Evolutionary conservation across 2,797 vertebrate genomes (phyloP).

Genomic region (Tenualosa ilisha): DNA sequence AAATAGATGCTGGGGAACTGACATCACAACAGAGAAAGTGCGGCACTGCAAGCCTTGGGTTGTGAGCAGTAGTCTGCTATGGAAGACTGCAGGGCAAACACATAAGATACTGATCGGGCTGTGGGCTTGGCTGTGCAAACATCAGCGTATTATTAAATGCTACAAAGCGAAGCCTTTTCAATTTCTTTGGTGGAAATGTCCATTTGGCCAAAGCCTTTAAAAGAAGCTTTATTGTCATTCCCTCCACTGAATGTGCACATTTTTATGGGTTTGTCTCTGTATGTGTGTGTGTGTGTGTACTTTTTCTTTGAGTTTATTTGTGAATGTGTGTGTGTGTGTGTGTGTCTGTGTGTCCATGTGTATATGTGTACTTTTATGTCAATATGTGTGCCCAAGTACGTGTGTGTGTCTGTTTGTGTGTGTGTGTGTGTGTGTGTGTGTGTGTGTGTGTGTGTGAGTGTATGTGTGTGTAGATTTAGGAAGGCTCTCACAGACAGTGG

Average conservation of each 20-base stretch:
- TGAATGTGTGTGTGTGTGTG: background rate
- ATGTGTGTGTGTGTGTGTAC: background rate
- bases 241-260: background rate
- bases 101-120: background rate
- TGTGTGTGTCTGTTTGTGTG: background rate
- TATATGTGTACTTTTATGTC: background rate
- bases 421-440: background rate
- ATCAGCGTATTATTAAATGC: background rate
- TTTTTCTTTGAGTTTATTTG: background rate
- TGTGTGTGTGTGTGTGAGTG: background rate
- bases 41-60: background rate
- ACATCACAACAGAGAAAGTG: background rate
- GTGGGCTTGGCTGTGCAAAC: background rate
- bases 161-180: background rate
- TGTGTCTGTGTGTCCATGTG: background rate
- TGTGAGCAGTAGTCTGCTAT: background rate
- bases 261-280: background rate
- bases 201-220: conserved; percentile 10
- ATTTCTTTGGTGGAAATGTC: background rate
- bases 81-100: background rate
- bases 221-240: background rate
- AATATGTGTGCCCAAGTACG: background rate
- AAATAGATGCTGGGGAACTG: background rate
- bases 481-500: background rate
- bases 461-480: background rate